Base-by-base conservation (phyloP, 2,797 vertebrate genomes). In the Chaetodon trifasciatus region DNA sequence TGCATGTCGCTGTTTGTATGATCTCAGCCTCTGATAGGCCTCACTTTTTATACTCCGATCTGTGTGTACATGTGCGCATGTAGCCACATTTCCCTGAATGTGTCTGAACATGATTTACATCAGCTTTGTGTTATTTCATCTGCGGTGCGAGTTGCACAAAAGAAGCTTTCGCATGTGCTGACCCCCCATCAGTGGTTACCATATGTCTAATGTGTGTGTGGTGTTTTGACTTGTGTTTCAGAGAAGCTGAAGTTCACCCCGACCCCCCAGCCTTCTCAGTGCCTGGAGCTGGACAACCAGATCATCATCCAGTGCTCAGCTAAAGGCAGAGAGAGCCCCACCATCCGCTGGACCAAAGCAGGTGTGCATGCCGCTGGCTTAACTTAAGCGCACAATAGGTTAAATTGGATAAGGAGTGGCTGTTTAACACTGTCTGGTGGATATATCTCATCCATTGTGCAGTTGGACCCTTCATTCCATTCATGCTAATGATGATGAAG, bases 161-260 rank as follows among this genome's bases (percentile, higher is more conserved):
- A 78, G 81, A 76, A 17, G 70, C 57, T 87, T 80, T 76, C 67
- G 69, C 70, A 19, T 74, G 32, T 39, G 2, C 24, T 32, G 28
- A 32, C 1, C 15, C 28, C 70, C 19, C 3, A 13, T 8, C 42
- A 0, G 8, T 77, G 70, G 75, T 78, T 74, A 61, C 23, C 47
- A 35, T 13, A 28, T 79, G 64, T 83, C 49, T 84, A 66, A 85
- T 77, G 65, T 67, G 57, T 58, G 60, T 76, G 69, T 68, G 44
- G 17, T 69, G 50, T 80, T 85, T 82, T 72, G 24, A 62, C 70
- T 89, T 90, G 68, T 84, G 76, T 93, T 93, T 44, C 95, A 99
- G 98, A 99, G 91, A 98, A 97, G 88, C 94, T 99, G 73, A 99
- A 99, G 95, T 99, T 99, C 94, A 99, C 98, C 0, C 98, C 98